A percentile compares a stretch with the other conserved stretches of the same genome.
phyloP scores from a whole-genome alignment of 1,140 invertebrate genomes.

The Eciton burchellii region DNA sequence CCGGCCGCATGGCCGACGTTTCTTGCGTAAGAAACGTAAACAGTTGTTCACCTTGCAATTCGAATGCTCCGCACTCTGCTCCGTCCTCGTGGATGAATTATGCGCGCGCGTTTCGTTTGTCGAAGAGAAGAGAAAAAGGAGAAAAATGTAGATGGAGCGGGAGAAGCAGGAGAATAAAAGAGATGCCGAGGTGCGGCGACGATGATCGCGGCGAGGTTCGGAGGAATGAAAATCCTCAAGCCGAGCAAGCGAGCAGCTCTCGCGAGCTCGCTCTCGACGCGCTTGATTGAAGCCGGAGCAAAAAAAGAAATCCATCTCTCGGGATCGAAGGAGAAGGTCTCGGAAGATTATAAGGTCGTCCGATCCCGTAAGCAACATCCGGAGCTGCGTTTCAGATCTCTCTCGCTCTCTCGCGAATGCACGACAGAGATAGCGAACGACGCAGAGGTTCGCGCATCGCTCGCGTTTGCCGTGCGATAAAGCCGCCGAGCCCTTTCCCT shows the following conservation, averaged over 20 bases:
- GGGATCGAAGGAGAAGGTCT: constrained; percentile 30
- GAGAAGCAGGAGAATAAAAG: too few relatives aligned
- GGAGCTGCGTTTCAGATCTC: not conserved
- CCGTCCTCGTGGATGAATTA: constrained; percentile 33
- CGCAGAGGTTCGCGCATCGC: constrained; percentile 7
- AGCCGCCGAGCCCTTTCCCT: not conserved
- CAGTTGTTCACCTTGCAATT: constrained; percentile 61
- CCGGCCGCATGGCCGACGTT: constrained; percentile 20
- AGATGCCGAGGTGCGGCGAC: too few relatives aligned
- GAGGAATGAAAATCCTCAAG: constrained; percentile 43
- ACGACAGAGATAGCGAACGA: too few relatives aligned
- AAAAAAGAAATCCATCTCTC: constrained; percentile 41
- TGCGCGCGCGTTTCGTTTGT: constrained; percentile 3
- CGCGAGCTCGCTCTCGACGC: not conserved
- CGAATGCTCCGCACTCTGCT: not conserved
- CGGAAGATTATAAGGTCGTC: constrained; percentile 12
- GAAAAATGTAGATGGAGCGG: not conserved
- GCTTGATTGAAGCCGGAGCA: constrained; percentile 28
- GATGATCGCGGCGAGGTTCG: not conserved
- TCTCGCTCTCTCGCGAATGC: too few relatives aligned
- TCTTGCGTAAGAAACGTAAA: constrained; percentile 62
- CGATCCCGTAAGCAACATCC: constrained; percentile 2
- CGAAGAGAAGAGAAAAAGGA: not conserved
- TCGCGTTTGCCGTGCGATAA: constrained; percentile 33
- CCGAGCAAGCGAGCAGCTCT: constrained; percentile 22